Percentiles rank a stretch among this genome's conserved stretches.
These are phyloP conservation scores for Mobula hypostoma DNA, from an alignment of 2,113 vertebrate species.

Conservation along the genomic window DNA sequence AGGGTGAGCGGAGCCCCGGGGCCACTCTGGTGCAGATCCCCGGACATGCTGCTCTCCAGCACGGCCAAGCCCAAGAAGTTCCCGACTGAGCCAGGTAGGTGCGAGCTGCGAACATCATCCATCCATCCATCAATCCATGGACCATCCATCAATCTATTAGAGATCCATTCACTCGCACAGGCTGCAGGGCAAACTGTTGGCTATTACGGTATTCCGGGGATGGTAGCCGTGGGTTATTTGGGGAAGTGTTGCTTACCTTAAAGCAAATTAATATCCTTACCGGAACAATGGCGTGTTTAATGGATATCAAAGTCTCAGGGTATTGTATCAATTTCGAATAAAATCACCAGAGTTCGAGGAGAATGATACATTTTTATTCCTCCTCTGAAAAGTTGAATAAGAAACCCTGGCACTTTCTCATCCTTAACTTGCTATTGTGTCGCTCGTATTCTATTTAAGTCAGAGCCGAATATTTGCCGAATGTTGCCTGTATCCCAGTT, in stretches of 20 bases:
- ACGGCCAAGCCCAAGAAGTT: slow-evolving; percentile 25
- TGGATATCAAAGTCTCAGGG: not conserved
- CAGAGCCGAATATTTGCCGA: not conserved
- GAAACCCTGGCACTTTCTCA: not conserved
- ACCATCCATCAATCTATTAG: not conserved
- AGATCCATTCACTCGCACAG: not conserved
- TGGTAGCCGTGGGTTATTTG: not conserved
- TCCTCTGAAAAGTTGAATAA: not conserved
- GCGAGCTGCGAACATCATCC: not conserved
- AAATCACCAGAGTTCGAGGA: not conserved
- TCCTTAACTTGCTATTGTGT: not conserved
- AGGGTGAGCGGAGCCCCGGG: slow-evolving; percentile 1
- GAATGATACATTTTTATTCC: no score
- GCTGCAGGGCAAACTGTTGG: not conserved
- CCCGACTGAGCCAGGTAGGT: slow-evolving; percentile 31
- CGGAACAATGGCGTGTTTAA: not conserved
- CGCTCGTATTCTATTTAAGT: not conserved
- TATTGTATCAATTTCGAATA: not conserved
- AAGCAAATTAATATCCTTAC: not conserved
- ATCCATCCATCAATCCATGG: not conserved
- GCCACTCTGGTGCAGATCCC: not conserved
- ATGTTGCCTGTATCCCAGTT: not conserved
- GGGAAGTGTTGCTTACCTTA: not conserved
- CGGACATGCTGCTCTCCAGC: slow-evolving; percentile 26
- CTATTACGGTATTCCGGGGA: not conserved